Conservation (phyloP, 2,888 invertebrate species). For the Epiperipatus broadwayi region DNA sequence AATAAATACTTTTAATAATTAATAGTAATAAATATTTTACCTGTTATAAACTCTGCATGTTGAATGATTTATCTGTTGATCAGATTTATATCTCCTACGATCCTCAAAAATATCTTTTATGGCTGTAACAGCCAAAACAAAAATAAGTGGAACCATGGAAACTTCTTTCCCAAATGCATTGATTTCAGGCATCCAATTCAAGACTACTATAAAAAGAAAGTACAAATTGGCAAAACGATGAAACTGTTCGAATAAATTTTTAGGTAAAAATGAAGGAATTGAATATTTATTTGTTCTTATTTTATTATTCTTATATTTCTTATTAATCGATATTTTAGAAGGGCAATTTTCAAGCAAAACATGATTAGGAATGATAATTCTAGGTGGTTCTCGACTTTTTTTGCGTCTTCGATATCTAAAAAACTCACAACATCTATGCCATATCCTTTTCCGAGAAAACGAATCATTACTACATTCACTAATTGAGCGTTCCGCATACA, state of each 20-base stretch:
- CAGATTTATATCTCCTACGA: slow-evolving; percentile 64
- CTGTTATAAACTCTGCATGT: slow-evolving; percentile 76
- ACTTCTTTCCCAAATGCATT: slow-evolving; percentile 89
- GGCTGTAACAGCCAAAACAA: slow-evolving; percentile 81
- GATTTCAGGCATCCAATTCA: slow-evolving; percentile 86
- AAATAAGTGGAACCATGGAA: slow-evolving; percentile 80
- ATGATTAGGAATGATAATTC: no score
- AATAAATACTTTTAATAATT: not conserved
- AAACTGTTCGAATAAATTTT: slow-evolving; percentile 90
- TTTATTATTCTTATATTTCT: slow-evolving; percentile 55
- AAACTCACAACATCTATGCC: no score
- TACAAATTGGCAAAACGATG: slow-evolving; percentile 93
- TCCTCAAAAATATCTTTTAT: slow-evolving; percentile 89
- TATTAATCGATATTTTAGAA: no score
- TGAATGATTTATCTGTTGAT: slow-evolving; percentile 79
- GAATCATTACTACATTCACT: no score
- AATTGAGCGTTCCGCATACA: no score
- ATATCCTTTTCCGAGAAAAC: no score
- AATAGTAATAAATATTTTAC: slow-evolving; percentile 37
- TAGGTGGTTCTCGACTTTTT: no score
- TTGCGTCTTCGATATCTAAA: no score
- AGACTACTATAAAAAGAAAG: slow-evolving; percentile 83
- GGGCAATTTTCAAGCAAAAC: no score
- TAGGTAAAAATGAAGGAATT: slow-evolving; percentile 73
- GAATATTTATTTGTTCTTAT: slow-evolving; percentile 90